Percentiles rank a stretch among this genome's conserved stretches.
Conservation (phyloP, 2,888 invertebrate genomes). For the Drosophila vallismaia region DNA sequence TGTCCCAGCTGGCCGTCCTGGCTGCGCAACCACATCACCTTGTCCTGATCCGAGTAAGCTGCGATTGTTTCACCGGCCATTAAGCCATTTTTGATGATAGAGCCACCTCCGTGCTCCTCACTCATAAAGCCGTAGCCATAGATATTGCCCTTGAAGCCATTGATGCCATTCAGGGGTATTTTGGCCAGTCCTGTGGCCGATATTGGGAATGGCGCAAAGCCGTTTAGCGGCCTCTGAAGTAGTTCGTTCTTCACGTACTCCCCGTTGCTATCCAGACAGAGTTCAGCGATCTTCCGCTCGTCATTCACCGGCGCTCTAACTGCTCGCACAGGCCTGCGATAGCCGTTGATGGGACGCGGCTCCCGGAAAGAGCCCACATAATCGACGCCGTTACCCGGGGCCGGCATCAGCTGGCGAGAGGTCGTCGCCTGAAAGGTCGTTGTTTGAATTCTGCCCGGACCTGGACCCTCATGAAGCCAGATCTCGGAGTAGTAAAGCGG, state of each 20-base stretch:
- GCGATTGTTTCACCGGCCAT: background rate
- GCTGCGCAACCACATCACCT: slow-evolving; percentile 4
- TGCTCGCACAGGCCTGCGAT: background rate
- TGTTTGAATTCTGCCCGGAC: background rate
- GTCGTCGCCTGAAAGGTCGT: background rate
- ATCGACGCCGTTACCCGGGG: slow-evolving; percentile 4
- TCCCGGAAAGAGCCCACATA: background rate
- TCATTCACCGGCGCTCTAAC: background rate
- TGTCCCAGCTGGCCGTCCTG: background rate
- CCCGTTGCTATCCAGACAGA: slow-evolving; percentile 32
- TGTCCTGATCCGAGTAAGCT: slow-evolving; percentile 15
- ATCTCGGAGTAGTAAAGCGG: slow-evolving; percentile 31
- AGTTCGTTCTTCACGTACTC: slow-evolving; percentile 32
- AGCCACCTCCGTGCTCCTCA: background rate
- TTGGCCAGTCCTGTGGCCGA: slow-evolving; percentile 8
- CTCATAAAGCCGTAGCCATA: background rate
- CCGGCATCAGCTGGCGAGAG: background rate
- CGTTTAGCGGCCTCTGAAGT: slow-evolving; percentile 7
- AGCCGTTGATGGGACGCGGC: slow-evolving; percentile 3
- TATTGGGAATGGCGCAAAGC: background rate
- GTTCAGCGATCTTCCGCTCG: slow-evolving; percentile 9
- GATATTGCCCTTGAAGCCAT: background rate
- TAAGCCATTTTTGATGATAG: slow-evolving; percentile 7
- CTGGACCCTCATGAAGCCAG: slow-evolving; percentile 15
- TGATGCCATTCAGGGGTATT: background rate